Conservation (phyloP, 2,113 vertebrate species). For the Colistium nudipinnis region DNA sequence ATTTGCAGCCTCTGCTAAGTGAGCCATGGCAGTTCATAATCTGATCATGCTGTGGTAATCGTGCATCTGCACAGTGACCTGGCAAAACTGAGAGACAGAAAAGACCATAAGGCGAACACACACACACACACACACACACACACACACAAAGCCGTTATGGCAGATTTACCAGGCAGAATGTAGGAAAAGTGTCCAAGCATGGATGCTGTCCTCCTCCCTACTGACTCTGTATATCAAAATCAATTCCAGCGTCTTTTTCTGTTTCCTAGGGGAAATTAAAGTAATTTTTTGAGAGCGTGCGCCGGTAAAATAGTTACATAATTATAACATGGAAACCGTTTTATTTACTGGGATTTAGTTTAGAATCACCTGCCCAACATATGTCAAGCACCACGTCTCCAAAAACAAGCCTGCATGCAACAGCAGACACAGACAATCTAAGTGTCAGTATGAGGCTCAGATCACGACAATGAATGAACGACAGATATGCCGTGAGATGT, state of each 20-base stretch:
- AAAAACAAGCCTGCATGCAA: slow-evolving; percentile 41
- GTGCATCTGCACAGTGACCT: slow-evolving; percentile 54
- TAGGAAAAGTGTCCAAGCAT: slow-evolving; percentile 6
- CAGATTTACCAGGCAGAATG: slow-evolving; percentile 16
- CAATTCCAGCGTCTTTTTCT: slow-evolving; percentile 1
- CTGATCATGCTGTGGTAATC: slow-evolving; percentile 54
- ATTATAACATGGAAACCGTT: slow-evolving; percentile 36
- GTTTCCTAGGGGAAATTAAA: slow-evolving; percentile 35
- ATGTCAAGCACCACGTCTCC: slow-evolving; percentile 11
- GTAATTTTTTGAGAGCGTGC: slow-evolving; percentile 20
- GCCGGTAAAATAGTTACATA: slow-evolving; percentile 27
- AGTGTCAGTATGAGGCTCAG: slow-evolving; percentile 23
- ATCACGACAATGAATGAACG: slow-evolving; percentile 38
- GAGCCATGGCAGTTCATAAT: slow-evolving; percentile 63
- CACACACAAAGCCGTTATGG: background rate
- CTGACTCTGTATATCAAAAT: slow-evolving; percentile 31
- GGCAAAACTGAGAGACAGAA: slow-evolving; percentile 34
- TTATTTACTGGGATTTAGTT: slow-evolving; percentile 40
- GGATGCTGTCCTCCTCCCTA: slow-evolving; percentile 5
- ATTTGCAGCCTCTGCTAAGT: slow-evolving; percentile 35
- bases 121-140: background rate
- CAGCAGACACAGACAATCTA: slow-evolving; percentile 30
- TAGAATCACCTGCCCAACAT: background rate
- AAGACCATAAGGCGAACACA: slow-evolving; percentile 1
- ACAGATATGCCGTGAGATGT: slow-evolving; percentile 30